These are phyloP conservation scores for Gymnodraco acuticeps DNA, from an alignment of 2,797 vertebrate species.

Conservation along the genomic window DNA sequence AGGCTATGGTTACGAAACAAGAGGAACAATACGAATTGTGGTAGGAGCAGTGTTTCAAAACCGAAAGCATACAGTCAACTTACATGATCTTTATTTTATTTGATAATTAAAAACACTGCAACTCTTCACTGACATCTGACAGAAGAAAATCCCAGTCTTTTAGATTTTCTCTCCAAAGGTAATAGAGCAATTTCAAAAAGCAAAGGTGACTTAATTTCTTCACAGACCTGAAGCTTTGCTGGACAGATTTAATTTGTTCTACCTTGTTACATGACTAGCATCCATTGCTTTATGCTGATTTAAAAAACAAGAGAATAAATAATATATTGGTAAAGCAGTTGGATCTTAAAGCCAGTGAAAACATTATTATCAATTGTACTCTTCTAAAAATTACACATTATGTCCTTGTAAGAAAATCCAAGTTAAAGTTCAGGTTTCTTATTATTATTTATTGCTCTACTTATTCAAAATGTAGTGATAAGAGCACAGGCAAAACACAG, in stretches of 20 bases:
- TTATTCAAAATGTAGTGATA: too few relatives aligned
- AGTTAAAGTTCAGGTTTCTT: not conserved
- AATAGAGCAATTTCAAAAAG: not conserved
- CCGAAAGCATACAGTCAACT: not conserved
- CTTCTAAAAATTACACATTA: not conserved
- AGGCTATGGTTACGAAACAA: not conserved
- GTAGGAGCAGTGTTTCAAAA: conserved; percentile 1
- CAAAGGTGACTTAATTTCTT: not conserved
- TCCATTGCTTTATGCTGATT: not conserved
- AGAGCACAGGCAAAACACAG: too few relatives aligned
- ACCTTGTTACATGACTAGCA: not conserved
- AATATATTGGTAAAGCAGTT: not conserved
- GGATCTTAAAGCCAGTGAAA: not conserved
- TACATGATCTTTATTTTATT: not conserved
- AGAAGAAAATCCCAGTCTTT: not conserved
- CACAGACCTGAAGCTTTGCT: too few relatives aligned
- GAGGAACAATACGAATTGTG: conserved; percentile 10
- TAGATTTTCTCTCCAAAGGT: not conserved
- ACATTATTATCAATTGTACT: not conserved
- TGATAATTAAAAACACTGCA: not conserved
- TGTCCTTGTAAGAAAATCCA: too few relatives aligned
- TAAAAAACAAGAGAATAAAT: not conserved
- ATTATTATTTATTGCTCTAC: not conserved
- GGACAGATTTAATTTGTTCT: not conserved
- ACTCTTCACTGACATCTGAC: not conserved